Conservation (phyloP, 2,888 invertebrate species). For the Subacronicta megacephala region DNA sequence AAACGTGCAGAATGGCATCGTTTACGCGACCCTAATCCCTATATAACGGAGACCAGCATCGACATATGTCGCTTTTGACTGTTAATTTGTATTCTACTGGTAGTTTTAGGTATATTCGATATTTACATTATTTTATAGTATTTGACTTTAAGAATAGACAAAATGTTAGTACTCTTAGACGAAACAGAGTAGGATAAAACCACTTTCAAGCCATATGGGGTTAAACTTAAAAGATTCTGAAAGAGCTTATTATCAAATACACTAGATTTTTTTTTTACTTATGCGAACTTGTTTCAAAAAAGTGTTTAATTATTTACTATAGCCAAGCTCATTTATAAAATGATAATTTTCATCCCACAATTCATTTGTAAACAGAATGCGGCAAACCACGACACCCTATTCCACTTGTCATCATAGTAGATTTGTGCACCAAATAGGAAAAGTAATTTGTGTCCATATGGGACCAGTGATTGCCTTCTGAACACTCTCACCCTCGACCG, state of each 20-base stretch:
- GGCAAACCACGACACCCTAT: slow-evolving; percentile 75
- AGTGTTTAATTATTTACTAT: neutral
- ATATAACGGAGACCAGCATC: slow-evolving; percentile 65
- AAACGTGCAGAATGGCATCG: slow-evolving; percentile 86
- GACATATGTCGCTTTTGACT: slow-evolving; percentile 77
- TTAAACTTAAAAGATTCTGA: too few species aligned
- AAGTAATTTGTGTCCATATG: slow-evolving; percentile 89
- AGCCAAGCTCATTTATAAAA: neutral
- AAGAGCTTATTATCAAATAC: too few species aligned
- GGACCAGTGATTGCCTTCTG: slow-evolving; percentile 87
- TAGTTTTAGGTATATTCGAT: slow-evolving; percentile 15
- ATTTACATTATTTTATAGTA: slow-evolving; percentile 6
- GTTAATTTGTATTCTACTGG: slow-evolving; percentile 51
- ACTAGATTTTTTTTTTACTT: too few species aligned
- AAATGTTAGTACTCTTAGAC: too few species aligned
- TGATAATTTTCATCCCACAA: slow-evolving; percentile 7
- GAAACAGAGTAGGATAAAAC: too few species aligned
- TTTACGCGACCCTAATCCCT: slow-evolving; percentile 83
- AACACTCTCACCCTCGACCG: slow-evolving; percentile 79
- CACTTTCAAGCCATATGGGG: too few species aligned
- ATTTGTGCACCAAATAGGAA: slow-evolving; percentile 78
- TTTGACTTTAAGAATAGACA: too few species aligned
- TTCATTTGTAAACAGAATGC: slow-evolving; percentile 54
- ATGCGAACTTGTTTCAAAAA: neutral
- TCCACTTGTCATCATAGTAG: slow-evolving; percentile 83